Evolutionary conservation across 2,888 invertebrate species (phyloP).

Genomic region (Mesochorus sp.): DNA sequence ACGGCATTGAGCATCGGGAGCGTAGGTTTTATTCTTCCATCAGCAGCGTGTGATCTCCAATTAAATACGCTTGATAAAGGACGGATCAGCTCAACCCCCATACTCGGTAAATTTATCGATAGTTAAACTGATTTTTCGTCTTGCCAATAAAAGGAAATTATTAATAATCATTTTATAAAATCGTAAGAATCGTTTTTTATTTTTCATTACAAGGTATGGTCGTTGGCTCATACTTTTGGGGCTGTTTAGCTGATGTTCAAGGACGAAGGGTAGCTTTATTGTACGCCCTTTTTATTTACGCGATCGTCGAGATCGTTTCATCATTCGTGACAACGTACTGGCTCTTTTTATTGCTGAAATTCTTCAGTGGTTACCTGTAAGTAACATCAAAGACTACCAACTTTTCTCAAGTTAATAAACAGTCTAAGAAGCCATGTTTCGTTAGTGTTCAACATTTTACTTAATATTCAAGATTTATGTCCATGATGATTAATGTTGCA

Average conservation of each 20-base stretch:
- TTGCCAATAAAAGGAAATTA: neutral
- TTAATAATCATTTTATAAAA: neutral
- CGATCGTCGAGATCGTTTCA: conserved; percentile 84
- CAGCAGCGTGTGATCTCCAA: conserved; percentile 91
- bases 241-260: conserved; percentile 86
- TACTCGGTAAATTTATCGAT: conserved; percentile 87
- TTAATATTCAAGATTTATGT: neutral
- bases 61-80: conserved; percentile 91
- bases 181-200: neutral
- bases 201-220: conserved; percentile 84
- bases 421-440: neutral
- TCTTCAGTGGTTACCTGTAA: conserved; percentile 86
- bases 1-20: conserved; percentile 92
- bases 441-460: neutral
- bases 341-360: conserved; percentile 85
- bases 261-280: conserved; percentile 87
- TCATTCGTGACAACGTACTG: conserved; percentile 84
- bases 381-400: conserved; percentile 82
- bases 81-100: conserved; percentile 89
- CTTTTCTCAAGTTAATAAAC: too few species aligned
- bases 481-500: neutral
- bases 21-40: conserved; percentile 91
- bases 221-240: conserved; percentile 89
- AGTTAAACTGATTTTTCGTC: too few species aligned
- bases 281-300: conserved; percentile 85